Percentiles rank a stretch among this genome's conserved stretches.
Evolutionary conservation across 2,797 vertebrate species (phyloP).

Genomic region (Champsocephalus gunnari): DNA sequence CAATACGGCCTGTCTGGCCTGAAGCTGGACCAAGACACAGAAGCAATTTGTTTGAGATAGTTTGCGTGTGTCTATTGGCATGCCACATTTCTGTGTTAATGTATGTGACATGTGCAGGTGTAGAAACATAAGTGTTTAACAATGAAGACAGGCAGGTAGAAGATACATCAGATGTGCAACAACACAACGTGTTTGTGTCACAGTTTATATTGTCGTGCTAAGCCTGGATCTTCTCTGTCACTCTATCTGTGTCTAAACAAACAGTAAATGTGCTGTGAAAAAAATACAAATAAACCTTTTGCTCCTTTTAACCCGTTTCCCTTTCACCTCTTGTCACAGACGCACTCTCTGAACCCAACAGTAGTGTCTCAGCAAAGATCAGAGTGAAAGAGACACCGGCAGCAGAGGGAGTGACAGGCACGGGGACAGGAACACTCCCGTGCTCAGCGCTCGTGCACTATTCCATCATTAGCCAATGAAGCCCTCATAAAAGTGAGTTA

Average conservation of each 20-base stretch:
- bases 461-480: slow-evolving; percentile 85
- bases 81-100: slow-evolving; percentile 26
- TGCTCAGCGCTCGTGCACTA: slow-evolving; percentile 73
- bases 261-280: slow-evolving; percentile 38
- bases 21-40: slow-evolving; percentile 69
- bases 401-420: slow-evolving; percentile 74
- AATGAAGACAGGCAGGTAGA: slow-evolving; percentile 44
- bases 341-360: slow-evolving; percentile 45
- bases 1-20: slow-evolving; percentile 75
- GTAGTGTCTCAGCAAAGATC: slow-evolving; percentile 53
- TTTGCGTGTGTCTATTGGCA: slow-evolving; percentile 28
- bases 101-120: slow-evolving; percentile 17
- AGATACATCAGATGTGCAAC: slow-evolving; percentile 45
- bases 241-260: slow-evolving; percentile 58
- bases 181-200: slow-evolving; percentile 37
- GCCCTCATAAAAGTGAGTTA: slow-evolving; percentile 84
- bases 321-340: slow-evolving; percentile 51
- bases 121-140: slow-evolving; percentile 21
- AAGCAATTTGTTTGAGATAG: slow-evolving; percentile 50
- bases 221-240: slow-evolving; percentile 60
- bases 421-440: slow-evolving; percentile 68
- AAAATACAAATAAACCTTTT: not conserved
- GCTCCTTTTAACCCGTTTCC: slow-evolving; percentile 1
- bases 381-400: slow-evolving; percentile 59
- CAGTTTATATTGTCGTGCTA: slow-evolving; percentile 57